Evolutionary conservation across 2,113 vertebrate species (phyloP).

Genomic region (Pontoporia blainvillei): DNA sequence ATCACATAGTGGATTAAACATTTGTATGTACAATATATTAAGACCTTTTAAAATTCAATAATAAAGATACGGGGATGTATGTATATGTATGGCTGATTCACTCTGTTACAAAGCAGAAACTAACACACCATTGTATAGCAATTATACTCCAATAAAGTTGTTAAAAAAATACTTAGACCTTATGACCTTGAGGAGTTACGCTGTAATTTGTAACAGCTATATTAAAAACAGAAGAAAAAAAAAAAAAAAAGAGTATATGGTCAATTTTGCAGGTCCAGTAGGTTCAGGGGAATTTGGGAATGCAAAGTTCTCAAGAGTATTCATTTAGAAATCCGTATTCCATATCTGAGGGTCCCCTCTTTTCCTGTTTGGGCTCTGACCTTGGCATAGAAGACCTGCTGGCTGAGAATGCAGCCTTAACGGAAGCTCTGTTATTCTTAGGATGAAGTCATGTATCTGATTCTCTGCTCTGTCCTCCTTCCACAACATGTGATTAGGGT

Average conservation of each 20-base stretch:
- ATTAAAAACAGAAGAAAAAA: no score
- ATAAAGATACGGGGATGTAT: background rate
- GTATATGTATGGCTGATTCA: no score
- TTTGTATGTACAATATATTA: background rate
- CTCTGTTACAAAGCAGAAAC: no score
- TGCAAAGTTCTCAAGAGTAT: background rate
- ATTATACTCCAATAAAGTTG: no score
- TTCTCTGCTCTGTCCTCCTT: background rate
- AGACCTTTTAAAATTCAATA: background rate
- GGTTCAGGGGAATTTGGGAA: background rate
- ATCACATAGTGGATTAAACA: background rate
- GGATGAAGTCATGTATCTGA: background rate
- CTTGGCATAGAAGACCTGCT: background rate
- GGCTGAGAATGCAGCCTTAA: background rate
- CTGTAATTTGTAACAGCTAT: no score
- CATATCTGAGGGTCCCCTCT: background rate
- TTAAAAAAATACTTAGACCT: no score
- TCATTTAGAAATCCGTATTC: background rate
- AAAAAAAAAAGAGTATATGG: background rate
- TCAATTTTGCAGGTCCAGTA: background rate
- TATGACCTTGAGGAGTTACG: no score
- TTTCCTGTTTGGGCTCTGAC: background rate
- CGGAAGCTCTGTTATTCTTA: background rate
- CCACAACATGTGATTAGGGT: background rate
- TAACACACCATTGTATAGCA: no score